Evolutionary conservation across 2,888 invertebrate species (phyloP), one percentile per base, ranked within the genome.

Genomic region (Cryptosula pallasiana): DNA sequence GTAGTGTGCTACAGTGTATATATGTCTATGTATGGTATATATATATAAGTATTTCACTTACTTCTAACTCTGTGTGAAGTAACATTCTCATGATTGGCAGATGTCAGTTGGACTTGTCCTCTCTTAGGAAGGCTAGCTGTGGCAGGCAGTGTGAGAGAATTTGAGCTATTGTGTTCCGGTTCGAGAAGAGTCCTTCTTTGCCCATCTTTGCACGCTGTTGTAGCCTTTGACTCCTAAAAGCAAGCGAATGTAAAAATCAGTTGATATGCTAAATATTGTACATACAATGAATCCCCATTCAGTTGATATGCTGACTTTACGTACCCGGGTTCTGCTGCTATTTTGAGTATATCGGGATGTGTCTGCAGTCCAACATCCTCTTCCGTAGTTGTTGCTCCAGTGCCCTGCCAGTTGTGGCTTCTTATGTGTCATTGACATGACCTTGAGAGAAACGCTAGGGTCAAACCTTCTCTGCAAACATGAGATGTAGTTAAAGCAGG

Each of bases 341-440:
- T 16, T 45, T 9, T 13, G 25, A 23, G 9, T 57, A 32, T 63
- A 63, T 63, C 63, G 20, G 9, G 63, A 63, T 2, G 20, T 3
- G n/a, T 63, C 63, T 32, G 63, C 63, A 29, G 63, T 63, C 63
- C 63, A 63, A 32, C 63, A 63, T 2, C 32, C 32, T 27, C 63
- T 27, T 13, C 63, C 63, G 27, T 63, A 63, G 32, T 55, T n/a
- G 5, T n/a, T 55, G 5, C 13, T 25, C 63, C 63, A 63, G 63
- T n/a, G 3, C 25, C 32, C 32, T 63, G 20, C 13, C 2, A 2
- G 9, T 5, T 9, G 1, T 2, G 5, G 2, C n/a, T 9, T 57
- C 63, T 63, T 27, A 13, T 63, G 25, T 63, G 63, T 2, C 63
- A 63, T 34, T 27, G 29, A 9, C 27, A 20, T 20, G 32, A 63